These are phyloP conservation scores for Atlantisia rogersi DNA, from an alignment of 2,113 vertebrate genomes.

Conservation along the genomic window DNA sequence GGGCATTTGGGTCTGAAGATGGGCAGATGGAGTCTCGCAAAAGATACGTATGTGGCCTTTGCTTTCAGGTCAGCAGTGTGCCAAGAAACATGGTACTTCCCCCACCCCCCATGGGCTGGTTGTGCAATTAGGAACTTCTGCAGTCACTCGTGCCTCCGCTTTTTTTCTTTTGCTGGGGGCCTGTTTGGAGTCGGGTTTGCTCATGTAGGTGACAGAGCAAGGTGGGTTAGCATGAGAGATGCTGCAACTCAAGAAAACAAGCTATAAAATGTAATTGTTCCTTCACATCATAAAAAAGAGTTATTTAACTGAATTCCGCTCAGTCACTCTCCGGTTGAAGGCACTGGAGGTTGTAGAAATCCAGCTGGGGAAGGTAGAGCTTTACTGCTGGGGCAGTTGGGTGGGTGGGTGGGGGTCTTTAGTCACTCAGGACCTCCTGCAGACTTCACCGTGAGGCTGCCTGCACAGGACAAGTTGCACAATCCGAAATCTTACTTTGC, in stretches of 20 bases:
- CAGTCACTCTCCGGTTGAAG: not conserved
- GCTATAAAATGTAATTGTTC: not conserved
- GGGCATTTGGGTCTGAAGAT: not conserved
- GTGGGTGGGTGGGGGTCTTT: not conserved
- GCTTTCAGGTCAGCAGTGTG: not conserved
- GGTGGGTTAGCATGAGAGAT: not conserved
- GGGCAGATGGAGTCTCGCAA: not conserved
- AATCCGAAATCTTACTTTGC: not conserved
- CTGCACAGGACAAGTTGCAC: not conserved
- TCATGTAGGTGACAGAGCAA: not conserved
- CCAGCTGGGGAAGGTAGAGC: not conserved
- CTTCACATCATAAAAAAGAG: not conserved
- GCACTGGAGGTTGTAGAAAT: not conserved
- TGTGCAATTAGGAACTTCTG: not conserved
- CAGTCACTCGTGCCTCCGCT: not conserved
- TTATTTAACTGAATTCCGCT: not conserved
- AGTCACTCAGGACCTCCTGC: accelerated
- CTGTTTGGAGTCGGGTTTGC: not conserved
- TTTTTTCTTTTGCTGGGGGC: not conserved
- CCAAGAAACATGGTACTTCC: not conserved
- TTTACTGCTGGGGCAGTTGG: accelerated
- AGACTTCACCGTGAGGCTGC: not conserved
- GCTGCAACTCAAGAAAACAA: not conserved
- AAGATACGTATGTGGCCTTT: not conserved
- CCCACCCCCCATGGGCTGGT: not conserved